Evolutionary conservation across 2,888 invertebrate species (phyloP), one percentile per base, ranked within the genome.

Genomic region (Leptinotarsa juncta): DNA sequence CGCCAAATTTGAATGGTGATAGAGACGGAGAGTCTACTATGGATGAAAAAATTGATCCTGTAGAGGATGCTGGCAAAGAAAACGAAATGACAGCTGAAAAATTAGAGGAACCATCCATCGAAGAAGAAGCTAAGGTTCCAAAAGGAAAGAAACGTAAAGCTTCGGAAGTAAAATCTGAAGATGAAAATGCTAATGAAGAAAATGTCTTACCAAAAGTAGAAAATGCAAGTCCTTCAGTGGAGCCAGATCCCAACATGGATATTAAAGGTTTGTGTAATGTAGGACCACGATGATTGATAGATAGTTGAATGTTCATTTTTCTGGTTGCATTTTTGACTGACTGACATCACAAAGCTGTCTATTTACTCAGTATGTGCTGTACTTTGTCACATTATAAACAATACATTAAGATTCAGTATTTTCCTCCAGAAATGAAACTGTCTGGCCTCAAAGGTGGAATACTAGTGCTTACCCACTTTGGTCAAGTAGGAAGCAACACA

Each of bases 1-100:
- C 74, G 75, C 72, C 75, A 78, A 78, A 78, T 71, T 70, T 74
- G 65, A 78, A 74, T 71, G 77, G 75, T 16, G 75, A 75, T 62
- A 42, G 20, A 20, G 16, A 42, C 14, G n/a, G 2, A 5, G 71
- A 71, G 55, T 20, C 65, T 48, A 71, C 67, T 18, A 51, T 68
- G 53, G 69, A 73, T n/a, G 67, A 68, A 16, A 26, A 66, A 60
- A 50, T 16, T 15, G 57, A 72, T 26, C 16, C 32, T 51, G n/a
- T 26, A 51, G 60, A 62, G 7, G 62, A 32, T 7, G 51, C 26
- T 60, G 32, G 71, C 18, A 74, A 69, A 65, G 73, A 73, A 69
- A 73, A 73, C 26, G 69, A 67, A n/a, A 5, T 14, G 4, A 26
- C 14, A 26, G 23, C 23, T 15, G 60, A 60, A 15, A 60, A 60